Percentiles rank a stretch among this genome's conserved stretches.
Evolutionary conservation across 2,888 invertebrate species (phyloP).

Genomic region (Myopa testacea): DNA sequence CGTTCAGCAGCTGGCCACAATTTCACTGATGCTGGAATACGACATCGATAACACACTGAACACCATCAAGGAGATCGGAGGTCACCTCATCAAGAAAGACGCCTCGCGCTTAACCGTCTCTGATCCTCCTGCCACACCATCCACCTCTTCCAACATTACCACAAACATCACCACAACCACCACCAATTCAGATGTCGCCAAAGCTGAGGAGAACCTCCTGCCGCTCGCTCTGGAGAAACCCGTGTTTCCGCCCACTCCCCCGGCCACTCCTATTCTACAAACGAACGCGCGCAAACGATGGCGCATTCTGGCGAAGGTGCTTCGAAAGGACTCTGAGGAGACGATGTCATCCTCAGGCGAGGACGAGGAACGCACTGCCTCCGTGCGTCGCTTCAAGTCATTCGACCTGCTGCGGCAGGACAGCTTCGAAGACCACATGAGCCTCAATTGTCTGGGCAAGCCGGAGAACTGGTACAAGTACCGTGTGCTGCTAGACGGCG

Average conservation of each 20-base stretch:
- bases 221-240: slow-evolving; percentile 34
- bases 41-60: slow-evolving; percentile 67
- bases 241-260: slow-evolving; percentile 62
- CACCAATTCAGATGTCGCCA: slow-evolving; percentile 29
- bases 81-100: slow-evolving; percentile 47
- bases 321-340: slow-evolving; percentile 69
- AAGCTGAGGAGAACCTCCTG: slow-evolving; percentile 25
- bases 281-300: slow-evolving; percentile 76
- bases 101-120: slow-evolving; percentile 1
- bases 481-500: slow-evolving; percentile 68
- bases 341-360: slow-evolving; percentile 64
- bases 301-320: slow-evolving; percentile 77
- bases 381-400: slow-evolving; percentile 73
- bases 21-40: slow-evolving; percentile 67
- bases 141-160: background rate
- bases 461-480: slow-evolving; percentile 76
- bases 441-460: slow-evolving; percentile 66
- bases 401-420: slow-evolving; percentile 72
- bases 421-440: slow-evolving; percentile 66
- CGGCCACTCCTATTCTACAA: slow-evolving; percentile 60
- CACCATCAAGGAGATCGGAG: slow-evolving; percentile 63
- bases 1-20: slow-evolving; percentile 55
- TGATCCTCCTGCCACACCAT: background rate
- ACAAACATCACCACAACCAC: slow-evolving; percentile 32
- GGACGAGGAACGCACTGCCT: slow-evolving; percentile 68